phyloP scores from a whole-genome alignment of 2,797 vertebrate species.

The Acrossocheilus wenchowensis region DNA sequence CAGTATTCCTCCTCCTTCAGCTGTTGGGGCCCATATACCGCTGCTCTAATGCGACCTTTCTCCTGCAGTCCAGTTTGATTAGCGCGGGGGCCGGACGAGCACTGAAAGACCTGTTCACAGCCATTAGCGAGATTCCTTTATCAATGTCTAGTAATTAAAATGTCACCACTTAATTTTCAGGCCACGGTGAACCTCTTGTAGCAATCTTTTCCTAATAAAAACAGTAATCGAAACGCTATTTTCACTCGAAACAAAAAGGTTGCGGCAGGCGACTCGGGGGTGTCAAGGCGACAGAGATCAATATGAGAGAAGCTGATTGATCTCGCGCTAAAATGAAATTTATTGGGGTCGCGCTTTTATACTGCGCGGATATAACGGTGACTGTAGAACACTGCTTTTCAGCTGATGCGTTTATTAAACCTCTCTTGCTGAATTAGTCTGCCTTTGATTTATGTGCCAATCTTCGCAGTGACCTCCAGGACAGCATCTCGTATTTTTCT shows the following conservation, averaged over 20 bases:
- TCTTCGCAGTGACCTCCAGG: conserved; percentile 76
- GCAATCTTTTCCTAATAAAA: conserved; percentile 88
- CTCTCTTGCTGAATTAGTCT: conserved; percentile 83
- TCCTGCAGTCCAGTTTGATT: conserved; percentile 76
- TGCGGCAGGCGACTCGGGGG: conserved; percentile 77
- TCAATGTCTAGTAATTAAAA: conserved; percentile 98
- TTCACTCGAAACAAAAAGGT: conserved; percentile 78
- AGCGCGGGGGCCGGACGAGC: conserved; percentile 73
- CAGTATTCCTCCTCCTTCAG: conserved; percentile 2
- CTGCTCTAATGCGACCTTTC: conserved; percentile 72
- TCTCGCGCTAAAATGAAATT: conserved; percentile 93
- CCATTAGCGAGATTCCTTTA: conserved; percentile 82
- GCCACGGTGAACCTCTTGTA: conserved; percentile 81
- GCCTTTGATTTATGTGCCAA: conserved; percentile 85
- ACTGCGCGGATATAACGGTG: conserved; percentile 91
- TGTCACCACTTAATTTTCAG: conserved; percentile 93
- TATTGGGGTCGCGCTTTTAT: conserved; percentile 94
- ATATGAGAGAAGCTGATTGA: conserved; percentile 88
- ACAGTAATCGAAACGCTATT: conserved; percentile 89
- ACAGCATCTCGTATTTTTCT: conserved; percentile 70
- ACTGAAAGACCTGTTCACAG: conserved; percentile 71
- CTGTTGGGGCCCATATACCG: neutral
- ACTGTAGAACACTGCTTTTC: conserved; percentile 92
- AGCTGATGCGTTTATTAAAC: conserved; percentile 90
- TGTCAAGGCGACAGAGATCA: conserved; percentile 80